These are phyloP conservation scores for Ispidina picta DNA, from an alignment of 2,797 vertebrate species.

Conservation along the genomic window DNA sequence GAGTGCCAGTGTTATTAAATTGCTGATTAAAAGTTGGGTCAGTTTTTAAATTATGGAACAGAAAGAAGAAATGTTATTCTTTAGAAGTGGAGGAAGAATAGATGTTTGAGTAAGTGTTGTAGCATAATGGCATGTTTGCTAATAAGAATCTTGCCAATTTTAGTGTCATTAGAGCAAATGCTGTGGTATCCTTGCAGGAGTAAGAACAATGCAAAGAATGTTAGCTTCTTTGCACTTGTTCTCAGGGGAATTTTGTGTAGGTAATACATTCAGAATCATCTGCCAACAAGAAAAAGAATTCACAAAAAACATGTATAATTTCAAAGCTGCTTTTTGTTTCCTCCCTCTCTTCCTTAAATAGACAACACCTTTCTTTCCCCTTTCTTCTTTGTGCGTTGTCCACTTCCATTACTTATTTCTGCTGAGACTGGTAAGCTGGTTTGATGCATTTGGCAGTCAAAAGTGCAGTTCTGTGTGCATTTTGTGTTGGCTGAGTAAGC, in stretches of 20 bases:
- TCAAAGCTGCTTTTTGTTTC: not conserved
- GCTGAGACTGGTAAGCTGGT: conserved; percentile 41
- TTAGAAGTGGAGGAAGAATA: not conserved
- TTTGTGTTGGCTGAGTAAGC: conserved; percentile 57
- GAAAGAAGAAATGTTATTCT: not conserved
- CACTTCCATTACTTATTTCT: conserved; percentile 7
- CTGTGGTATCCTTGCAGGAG: not conserved
- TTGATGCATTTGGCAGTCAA: conserved; percentile 40
- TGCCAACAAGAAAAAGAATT: not conserved
- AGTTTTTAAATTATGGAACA: not conserved
- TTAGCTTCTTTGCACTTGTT: not conserved
- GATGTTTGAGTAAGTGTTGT: not conserved
- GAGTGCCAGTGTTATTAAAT: not conserved
- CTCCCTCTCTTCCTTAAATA: not conserved
- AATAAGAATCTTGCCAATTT: not conserved
- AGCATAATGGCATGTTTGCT: not conserved
- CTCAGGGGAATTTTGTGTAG: not conserved
- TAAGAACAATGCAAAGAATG: not conserved
- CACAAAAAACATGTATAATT: not conserved
- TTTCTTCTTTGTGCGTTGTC: not conserved
- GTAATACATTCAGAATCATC: not conserved
- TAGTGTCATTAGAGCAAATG: not conserved
- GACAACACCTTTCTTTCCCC: not conserved
- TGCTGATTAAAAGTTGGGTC: not conserved
- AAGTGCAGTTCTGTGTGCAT: conserved; percentile 7